These are phyloP conservation scores for Hydrolagus affinis DNA, from an alignment of 2,113 vertebrate species.

Conservation along the genomic window DNA sequence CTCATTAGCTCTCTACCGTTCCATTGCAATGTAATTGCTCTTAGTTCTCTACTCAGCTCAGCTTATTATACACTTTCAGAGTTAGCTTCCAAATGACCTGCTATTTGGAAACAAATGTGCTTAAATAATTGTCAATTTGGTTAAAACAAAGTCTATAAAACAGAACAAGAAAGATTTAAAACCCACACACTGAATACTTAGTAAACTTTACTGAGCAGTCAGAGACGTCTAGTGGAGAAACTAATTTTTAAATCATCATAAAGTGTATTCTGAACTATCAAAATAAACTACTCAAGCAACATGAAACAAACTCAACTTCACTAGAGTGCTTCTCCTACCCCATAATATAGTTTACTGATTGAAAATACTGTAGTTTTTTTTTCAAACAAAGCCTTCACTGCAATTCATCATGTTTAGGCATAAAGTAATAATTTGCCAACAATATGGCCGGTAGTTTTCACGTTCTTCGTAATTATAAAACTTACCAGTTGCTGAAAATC, in stretches of 20 bases:
- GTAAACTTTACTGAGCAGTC: not conserved
- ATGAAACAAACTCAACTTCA: not conserved
- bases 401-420: too few relatives aligned
- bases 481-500: not conserved
- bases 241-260: not conserved
- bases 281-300: not conserved
- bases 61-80: not conserved
- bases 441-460: not conserved
- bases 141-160: not conserved
- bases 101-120: not conserved
- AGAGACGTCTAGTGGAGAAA: not conserved
- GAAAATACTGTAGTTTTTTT: too few relatives aligned
- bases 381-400: too few relatives aligned
- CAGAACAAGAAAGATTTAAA: not conserved
- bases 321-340: too few relatives aligned
- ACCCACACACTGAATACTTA: not conserved
- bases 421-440: not conserved
- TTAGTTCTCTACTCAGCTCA: not conserved
- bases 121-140: not conserved
- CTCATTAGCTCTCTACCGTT: not conserved
- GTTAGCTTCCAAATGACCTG: not conserved
- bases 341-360: too few relatives aligned
- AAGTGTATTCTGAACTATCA: not conserved
- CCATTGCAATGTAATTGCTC: not conserved
- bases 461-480: not conserved